Evolutionary conservation across 2,113 vertebrate genomes (phyloP).

Genomic region (Ochotona princeps): DNA sequence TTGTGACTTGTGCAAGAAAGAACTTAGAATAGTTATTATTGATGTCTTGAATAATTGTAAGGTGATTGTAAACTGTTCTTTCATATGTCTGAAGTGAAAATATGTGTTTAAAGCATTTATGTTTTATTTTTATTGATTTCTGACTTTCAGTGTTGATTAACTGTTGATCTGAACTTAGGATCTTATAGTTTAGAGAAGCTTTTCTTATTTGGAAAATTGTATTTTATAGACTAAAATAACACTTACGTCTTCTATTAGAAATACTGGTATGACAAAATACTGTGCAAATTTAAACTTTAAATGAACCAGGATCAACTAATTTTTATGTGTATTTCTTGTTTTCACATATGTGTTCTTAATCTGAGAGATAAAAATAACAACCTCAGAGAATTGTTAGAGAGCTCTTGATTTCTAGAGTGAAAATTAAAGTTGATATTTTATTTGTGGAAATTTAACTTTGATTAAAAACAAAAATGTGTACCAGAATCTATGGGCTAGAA

Average conservation of each 20-base stretch:
- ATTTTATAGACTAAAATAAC: background rate
- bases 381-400: background rate
- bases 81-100: conserved; percentile 35
- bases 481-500: background rate
- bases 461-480: conserved; percentile 12
- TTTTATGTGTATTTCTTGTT: conserved; percentile 29
- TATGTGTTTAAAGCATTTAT: conserved; percentile 5
- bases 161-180: conserved; percentile 11
- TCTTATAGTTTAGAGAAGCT: background rate
- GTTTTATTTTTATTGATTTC: conserved; percentile 33
- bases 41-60: background rate
- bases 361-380: conserved; percentile 1
- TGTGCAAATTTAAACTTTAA: conserved; percentile 10
- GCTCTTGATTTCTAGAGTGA: background rate
- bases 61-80: background rate
- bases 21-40: background rate
- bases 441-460: conserved; percentile 44
- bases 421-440: conserved; percentile 21
- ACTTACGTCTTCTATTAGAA: background rate
- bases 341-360: background rate
- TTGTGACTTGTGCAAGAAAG: conserved; percentile 2
- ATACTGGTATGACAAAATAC: background rate
- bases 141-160: conserved; percentile 7
- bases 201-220: conserved; percentile 31
- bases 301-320: background rate